Base-by-base conservation (phyloP, 2,113 vertebrate genomes). In the Malaclemys terrapin region DNA sequence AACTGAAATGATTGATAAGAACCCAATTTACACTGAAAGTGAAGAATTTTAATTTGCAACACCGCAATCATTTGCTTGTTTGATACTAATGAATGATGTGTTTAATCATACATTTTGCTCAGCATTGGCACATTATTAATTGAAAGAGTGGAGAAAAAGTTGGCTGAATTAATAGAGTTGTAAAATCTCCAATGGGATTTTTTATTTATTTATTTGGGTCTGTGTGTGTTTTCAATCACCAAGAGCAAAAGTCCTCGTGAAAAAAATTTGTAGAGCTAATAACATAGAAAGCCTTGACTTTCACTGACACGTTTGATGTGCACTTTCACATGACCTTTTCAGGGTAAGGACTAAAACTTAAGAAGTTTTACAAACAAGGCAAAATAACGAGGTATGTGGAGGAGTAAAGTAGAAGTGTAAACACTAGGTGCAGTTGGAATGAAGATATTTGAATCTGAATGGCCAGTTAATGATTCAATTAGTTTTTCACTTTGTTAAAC, bases 371-470 rank as follows among this genome's bases (percentile, higher is more conserved):
- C 95, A 98, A 98, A 98, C 97, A 98, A 92, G 84, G 27, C 31
- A 86, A 97, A 97, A 93, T 93, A 97, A 97, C 97, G 96, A 93
- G 47, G 95, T 80, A 93, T 69, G 49, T 92, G 89, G 90, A 97
- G 88, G 65, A 88, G 85, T 72, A 98, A 96, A 98, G 97, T 89
- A 98, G 97, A 97, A 98, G 89, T 95, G 95, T 95, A 98, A 98
- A 98, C 96, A 98, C 17, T 54, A 24, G 92, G 95, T 96, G 92
- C 82, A 86, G 94, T 89, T 97, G 95, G 97, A 97, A 98, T 97
- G 95, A 97, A 97, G 96, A 97, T 95, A 98, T 99, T 99, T 99
- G 98, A 99, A 98, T 99, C 94, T 98, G 98, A 99, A 98, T 98
- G 96, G 98, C 87, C 96, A 97, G 97, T 98, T 99, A 99, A 99